phyloP scores from a whole-genome alignment of 37 sponge, comb jelly and placozoan genomes.

The Crambe crambe region DNA sequence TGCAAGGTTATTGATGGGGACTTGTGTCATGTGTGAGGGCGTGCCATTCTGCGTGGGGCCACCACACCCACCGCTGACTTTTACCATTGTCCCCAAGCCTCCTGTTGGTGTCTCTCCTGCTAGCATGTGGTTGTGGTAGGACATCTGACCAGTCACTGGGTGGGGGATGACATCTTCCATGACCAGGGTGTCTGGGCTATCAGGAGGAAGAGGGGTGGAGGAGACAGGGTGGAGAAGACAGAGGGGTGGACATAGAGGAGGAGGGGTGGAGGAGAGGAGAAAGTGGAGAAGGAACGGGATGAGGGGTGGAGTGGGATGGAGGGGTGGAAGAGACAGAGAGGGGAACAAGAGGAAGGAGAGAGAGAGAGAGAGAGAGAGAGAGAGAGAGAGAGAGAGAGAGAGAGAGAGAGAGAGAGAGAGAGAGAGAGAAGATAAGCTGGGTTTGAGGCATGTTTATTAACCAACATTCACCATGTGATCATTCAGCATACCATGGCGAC shows the following conservation, averaged over 20 bases:
- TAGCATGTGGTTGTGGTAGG: conserved; percentile 18
- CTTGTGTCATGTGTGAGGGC: conserved; percentile 1
- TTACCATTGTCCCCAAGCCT: too few species aligned
- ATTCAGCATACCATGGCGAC: too few species aligned
- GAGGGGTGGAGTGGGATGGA: too few species aligned
- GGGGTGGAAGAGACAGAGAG: background rate
- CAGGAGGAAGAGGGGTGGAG: background rate
- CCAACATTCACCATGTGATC: too few species aligned
- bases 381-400: too few species aligned
- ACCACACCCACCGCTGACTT: background rate
- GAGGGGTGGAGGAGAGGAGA: too few species aligned
- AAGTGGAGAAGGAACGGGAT: too few species aligned
- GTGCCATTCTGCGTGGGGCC: background rate
- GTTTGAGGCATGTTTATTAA: too few species aligned
- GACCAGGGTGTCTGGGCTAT: conserved; percentile 23
- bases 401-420: too few species aligned
- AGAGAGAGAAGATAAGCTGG: too few species aligned
- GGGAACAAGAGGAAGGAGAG: background rate
- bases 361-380: background rate
- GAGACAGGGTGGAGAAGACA: background rate
- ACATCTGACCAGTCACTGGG: background rate
- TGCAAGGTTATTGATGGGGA: conserved; percentile 19
- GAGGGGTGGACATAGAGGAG: background rate
- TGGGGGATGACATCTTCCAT: conserved; percentile 33
- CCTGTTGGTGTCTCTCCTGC: too few species aligned